phyloP scores from a whole-genome alignment of 1,140 invertebrate genomes.

The Atta cephalotes region DNA sequence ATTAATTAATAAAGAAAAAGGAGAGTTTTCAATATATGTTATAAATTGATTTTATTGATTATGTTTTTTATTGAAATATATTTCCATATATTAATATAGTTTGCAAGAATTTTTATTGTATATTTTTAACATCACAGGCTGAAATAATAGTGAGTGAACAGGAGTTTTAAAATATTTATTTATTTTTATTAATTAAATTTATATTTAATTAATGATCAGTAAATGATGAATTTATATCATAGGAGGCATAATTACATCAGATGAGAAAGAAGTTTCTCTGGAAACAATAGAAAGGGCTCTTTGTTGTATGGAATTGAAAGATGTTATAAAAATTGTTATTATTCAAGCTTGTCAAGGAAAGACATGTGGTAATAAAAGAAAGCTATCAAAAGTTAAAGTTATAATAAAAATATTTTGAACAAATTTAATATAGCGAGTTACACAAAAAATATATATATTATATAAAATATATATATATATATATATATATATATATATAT shows the following conservation, averaged over 20 bases:
- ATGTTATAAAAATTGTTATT: conserved; percentile 77
- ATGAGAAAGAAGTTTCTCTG: conserved; percentile 67
- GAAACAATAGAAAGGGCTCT: conserved; percentile 63
- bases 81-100: too few relatives aligned
- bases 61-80: too few relatives aligned
- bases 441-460: background rate
- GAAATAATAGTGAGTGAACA: too few relatives aligned
- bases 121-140: too few relatives aligned
- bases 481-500: too few relatives aligned
- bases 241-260: conserved; percentile 70
- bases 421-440: background rate
- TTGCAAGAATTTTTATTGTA: too few relatives aligned
- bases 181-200: too few relatives aligned
- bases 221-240: conserved; percentile 36
- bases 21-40: too few relatives aligned
- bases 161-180: too few relatives aligned
- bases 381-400: conserved; percentile 19
- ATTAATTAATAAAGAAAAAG: too few relatives aligned
- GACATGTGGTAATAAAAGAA: conserved; percentile 53
- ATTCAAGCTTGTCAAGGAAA: conserved; percentile 77
- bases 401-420: background rate
- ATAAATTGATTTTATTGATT: too few relatives aligned
- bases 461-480: too few relatives aligned
- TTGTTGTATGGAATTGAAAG: conserved; percentile 64
- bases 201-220: background rate